phyloP scores from a whole-genome alignment of 2,797 vertebrate genomes.

The Heliangelus exortis region DNA sequence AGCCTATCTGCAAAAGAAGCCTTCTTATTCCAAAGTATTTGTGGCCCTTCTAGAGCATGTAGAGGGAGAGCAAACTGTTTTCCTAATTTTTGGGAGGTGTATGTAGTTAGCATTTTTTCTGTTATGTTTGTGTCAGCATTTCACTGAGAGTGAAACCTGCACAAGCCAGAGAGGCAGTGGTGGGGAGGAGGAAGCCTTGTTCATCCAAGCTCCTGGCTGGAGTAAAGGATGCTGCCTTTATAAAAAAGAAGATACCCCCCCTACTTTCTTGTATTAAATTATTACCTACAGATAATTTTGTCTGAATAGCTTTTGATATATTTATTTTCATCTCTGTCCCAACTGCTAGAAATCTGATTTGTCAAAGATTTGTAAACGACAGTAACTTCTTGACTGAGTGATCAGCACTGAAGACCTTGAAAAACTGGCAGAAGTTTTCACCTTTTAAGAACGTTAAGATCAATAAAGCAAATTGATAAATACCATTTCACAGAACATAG shows the following conservation, averaged over 20 bases:
- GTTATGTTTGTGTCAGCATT: not conserved
- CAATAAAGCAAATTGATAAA: conserved; percentile 61
- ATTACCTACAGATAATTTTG: not conserved
- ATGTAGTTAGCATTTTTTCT: not conserved
- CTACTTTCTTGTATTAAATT: not conserved
- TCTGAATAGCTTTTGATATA: not conserved
- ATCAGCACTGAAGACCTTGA: conserved; percentile 11
- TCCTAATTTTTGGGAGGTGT: not conserved
- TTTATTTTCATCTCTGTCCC: conserved; percentile 19
- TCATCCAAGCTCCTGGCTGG: not conserved
- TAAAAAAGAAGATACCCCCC: not conserved
- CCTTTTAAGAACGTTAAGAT: conserved; percentile 11
- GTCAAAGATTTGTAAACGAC: not conserved
- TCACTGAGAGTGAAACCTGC: not conserved
- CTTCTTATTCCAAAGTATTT: not conserved
- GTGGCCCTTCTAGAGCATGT: not conserved
- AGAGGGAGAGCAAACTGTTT: not conserved
- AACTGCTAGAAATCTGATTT: conserved; percentile 4
- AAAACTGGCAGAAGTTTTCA: conserved; percentile 41
- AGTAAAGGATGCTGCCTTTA: not conserved
- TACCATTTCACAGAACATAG: not conserved
- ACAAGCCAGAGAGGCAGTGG: accelerated
- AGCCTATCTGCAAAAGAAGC: not conserved
- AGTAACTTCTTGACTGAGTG: not conserved
- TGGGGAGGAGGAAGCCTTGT: not conserved